Conservation (phyloP, 2,888 invertebrate species). For the Cerceris ruficornis region DNA sequence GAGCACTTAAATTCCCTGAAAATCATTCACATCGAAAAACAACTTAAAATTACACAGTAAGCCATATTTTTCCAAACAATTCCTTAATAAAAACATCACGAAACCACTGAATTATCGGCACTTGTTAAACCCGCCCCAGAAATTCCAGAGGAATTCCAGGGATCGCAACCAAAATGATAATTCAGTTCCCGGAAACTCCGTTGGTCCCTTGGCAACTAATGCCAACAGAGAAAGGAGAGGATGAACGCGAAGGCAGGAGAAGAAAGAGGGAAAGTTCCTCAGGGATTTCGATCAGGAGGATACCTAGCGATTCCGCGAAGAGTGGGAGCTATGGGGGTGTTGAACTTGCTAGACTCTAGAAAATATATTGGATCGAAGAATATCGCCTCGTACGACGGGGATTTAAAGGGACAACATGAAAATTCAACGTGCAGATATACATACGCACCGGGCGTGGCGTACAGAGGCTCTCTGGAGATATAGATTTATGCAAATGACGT, state of each 20-base stretch:
- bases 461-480: background rate
- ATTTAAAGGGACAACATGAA: slow-evolving; percentile 10
- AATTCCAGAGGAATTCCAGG: too few relatives aligned
- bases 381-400: background rate
- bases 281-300: slow-evolving; percentile 8
- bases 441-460: background rate
- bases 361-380: slow-evolving; percentile 24
- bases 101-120: too few relatives aligned
- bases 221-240: slow-evolving; percentile 13
- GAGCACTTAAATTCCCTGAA: too few relatives aligned
- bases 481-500: slow-evolving; percentile 11
- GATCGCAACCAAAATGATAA: too few relatives aligned
- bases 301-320: slow-evolving; percentile 3
- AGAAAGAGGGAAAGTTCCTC: background rate
- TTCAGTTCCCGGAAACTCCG: too few relatives aligned
- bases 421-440: slow-evolving; percentile 17
- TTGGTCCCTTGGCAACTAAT: too few relatives aligned
- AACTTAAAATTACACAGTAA: too few relatives aligned
- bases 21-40: too few relatives aligned
- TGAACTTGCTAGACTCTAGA: slow-evolving; percentile 17
- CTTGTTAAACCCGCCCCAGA: too few relatives aligned
- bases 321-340: slow-evolving; percentile 8
- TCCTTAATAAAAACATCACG: too few relatives aligned
- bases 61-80: too few relatives aligned
- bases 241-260: background rate